Evolutionary conservation across 2,888 invertebrate genomes (phyloP).

Genomic region (Stenurella melanura): DNA sequence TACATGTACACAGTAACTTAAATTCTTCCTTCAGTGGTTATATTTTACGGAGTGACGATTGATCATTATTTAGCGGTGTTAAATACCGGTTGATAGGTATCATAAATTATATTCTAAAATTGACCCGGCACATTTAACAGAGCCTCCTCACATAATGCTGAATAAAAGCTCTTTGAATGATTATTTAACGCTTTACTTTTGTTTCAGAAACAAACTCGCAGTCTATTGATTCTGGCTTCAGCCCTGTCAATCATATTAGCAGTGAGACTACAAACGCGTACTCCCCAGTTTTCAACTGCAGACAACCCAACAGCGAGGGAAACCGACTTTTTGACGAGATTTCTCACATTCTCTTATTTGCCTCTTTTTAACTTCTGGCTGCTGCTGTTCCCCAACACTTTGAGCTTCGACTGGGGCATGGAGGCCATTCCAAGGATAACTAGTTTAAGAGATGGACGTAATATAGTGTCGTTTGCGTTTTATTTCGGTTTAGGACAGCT

Average conservation of each 20-base stretch:
- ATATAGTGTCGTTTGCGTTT: slow-evolving; percentile 84
- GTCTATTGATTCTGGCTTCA: slow-evolving; percentile 80
- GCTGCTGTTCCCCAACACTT: slow-evolving; percentile 87
- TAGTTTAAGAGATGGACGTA: slow-evolving; percentile 85
- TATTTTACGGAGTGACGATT: background rate
- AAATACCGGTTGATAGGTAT: background rate
- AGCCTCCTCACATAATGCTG: background rate
- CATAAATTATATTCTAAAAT: background rate
- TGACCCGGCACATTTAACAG: slow-evolving; percentile 4
- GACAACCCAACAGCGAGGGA: slow-evolving; percentile 97
- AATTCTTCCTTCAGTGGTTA: background rate
- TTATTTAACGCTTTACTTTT: slow-evolving; percentile 54
- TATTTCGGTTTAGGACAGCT: slow-evolving; percentile 75
- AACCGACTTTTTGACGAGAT: slow-evolving; percentile 85
- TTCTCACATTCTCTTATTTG: slow-evolving; percentile 93
- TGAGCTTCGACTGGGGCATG: slow-evolving; percentile 99
- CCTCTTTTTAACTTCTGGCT: slow-evolving; percentile 94
- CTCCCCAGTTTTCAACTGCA: slow-evolving; percentile 91
- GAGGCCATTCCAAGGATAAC: slow-evolving; percentile 93
- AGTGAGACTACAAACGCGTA: slow-evolving; percentile 86
- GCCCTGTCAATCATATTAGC: slow-evolving; percentile 83
- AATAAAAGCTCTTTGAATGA: slow-evolving; percentile 8
- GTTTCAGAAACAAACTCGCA: slow-evolving; percentile 83
- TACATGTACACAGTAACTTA: background rate
- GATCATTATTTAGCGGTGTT: background rate